Evolutionary conservation across 2,113 vertebrate genomes (phyloP), one percentile per base, ranked within the genome.

Genomic region (Rostratula benghalensis): DNA sequence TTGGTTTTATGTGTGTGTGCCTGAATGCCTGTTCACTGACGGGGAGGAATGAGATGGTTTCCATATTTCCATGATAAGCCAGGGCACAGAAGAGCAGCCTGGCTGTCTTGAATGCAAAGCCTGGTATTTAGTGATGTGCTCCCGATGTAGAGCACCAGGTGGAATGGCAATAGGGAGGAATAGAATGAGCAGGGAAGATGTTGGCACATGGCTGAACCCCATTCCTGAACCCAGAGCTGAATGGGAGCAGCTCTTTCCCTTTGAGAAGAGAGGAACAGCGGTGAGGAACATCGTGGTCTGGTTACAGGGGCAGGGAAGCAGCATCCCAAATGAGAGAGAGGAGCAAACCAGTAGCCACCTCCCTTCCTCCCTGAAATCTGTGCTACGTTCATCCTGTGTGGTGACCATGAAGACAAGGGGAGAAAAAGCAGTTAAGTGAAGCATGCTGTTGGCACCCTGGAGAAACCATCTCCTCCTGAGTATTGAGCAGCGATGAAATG

Each of bases 201-300:
- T 11, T n/a, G 59, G 59, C 1, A 0, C 1, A 1, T 11, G 27
- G 24, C 25, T 1, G 3, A n/a, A 30, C 6, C 19, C 30, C 3
- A 2, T 45, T 90, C 39, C 54, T 31, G 41, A 74, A 53, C 14
- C 31, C 31, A 53, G 25, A 63, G 17, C 53, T 14, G 43, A 59
- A 39, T 3, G 4, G 71, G 45, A 90, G 51, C 67, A 71, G 39
- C 20, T 63, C 57, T 80, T 0, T 0, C 28, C 16, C 35, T 31
- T 67, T 50, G 43, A 82, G 37, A 48, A 50, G 17, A 68, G 20
- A 50, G 27, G 30, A 77, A 37, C 18, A 51, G 65, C 12, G 28
- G 25, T 83, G 24, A 61, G 56, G 41, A 87, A 6, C 37, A 64
- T 39, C n/a, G 5, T 0, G 3, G 19, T 69, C 50, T 57, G 41